Evolutionary conservation across 2,797 vertebrate genomes (phyloP).

Genomic region (Esox lucius): DNA sequence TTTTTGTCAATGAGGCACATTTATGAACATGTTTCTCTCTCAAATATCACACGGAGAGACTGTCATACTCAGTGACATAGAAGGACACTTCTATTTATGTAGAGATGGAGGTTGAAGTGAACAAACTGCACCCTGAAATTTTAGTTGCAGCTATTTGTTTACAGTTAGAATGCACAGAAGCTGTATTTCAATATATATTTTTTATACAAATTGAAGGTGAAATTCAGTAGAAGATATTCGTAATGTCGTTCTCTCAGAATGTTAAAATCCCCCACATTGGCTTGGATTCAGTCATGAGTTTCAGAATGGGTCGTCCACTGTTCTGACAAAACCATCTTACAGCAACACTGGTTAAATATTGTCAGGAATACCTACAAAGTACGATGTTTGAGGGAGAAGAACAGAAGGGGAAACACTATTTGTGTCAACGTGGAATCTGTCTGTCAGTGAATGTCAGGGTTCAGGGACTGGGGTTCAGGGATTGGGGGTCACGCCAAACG

Average conservation of each 20-base stretch:
- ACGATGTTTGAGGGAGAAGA: not conserved
- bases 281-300: not conserved
- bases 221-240: not conserved
- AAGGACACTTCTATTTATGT: conserved; percentile 50
- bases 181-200: not conserved
- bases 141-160: conserved; percentile 2
- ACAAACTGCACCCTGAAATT: conserved; percentile 9
- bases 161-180: not conserved
- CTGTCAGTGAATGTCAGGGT: not conserved
- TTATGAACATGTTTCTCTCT: conserved; percentile 48
- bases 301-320: not conserved
- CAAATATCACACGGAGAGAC: conserved; percentile 13
- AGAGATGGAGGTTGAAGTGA: not conserved
- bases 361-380: not conserved
- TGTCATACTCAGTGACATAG: conserved; percentile 13
- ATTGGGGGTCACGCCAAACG: not conserved
- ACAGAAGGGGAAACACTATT: not conserved
- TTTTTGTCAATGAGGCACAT: conserved; percentile 57
- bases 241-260: not conserved
- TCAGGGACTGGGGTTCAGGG: not conserved
- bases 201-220: not conserved
- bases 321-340: not conserved
- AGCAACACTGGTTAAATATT: not conserved
- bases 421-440: not conserved
- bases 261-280: not conserved